Conservation (phyloP, 1,140 invertebrate genomes). For the Papilio aristodemus region DNA sequence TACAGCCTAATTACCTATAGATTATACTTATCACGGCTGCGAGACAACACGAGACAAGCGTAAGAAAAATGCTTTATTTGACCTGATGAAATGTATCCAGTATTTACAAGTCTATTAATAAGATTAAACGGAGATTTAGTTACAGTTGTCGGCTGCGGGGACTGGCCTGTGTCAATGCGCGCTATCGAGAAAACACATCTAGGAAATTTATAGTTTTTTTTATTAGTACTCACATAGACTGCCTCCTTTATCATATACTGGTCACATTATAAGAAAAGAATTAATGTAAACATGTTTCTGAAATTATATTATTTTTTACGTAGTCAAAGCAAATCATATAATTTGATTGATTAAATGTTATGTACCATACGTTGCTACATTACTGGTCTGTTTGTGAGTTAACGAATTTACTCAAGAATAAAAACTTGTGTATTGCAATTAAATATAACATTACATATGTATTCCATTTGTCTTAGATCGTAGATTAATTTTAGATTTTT, state of each 20-base stretch:
- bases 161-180: constrained; percentile 32
- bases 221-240: constrained; percentile 9
- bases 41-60: constrained; percentile 47
- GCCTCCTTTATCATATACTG: not conserved
- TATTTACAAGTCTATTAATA: constrained; percentile 72
- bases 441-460: too few relatives aligned
- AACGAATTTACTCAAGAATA: too few relatives aligned
- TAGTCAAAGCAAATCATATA: too few relatives aligned
- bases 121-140: constrained; percentile 56
- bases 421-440: too few relatives aligned
- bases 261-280: not conserved
- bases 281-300: not conserved
- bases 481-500: too few relatives aligned
- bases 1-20: constrained; percentile 74
- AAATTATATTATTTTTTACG: too few relatives aligned
- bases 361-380: too few relatives aligned
- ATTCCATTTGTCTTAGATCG: too few relatives aligned
- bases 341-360: too few relatives aligned
- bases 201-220: constrained; percentile 30
- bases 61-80: constrained; percentile 67
- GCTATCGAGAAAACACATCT: constrained; percentile 23
- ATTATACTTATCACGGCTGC: constrained; percentile 70
- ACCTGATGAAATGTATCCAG: constrained; percentile 57
- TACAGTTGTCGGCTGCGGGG: constrained; percentile 37
- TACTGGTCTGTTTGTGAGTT: too few relatives aligned